phyloP scores from a whole-genome alignment of 2,113 vertebrate species.

The Channa argus region DNA sequence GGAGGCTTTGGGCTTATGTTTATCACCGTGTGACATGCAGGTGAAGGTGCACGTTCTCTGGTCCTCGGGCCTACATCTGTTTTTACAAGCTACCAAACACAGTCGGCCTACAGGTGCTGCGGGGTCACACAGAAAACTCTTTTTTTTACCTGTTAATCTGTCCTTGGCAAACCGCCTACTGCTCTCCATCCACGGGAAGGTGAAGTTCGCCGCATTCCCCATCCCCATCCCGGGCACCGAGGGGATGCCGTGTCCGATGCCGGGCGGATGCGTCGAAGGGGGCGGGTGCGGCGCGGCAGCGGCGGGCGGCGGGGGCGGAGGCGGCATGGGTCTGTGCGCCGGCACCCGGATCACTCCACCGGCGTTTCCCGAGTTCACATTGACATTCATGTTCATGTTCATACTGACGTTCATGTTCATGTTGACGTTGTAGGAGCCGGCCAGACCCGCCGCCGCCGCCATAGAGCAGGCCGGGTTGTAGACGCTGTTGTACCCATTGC shows the following conservation, averaged over 20 bases:
- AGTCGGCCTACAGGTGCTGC: not conserved
- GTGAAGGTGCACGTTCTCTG: not conserved
- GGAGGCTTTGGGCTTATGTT: not conserved
- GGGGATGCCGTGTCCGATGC: constrained; percentile 82
- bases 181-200: constrained; percentile 97
- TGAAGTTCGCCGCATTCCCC: constrained; percentile 84
- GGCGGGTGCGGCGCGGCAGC: constrained; percentile 84
- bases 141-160: constrained; percentile 89
- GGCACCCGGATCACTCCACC: constrained; percentile 90
- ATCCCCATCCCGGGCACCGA: constrained; percentile 81
- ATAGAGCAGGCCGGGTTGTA: constrained; percentile 89
- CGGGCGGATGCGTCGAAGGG: constrained; percentile 81
- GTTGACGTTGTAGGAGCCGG: constrained; percentile 88
- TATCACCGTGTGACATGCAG: not conserved
- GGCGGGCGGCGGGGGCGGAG: constrained; percentile 87
- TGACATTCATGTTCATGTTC: constrained; percentile 89
- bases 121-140: not conserved
- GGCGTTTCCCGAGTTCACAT: constrained; percentile 82
- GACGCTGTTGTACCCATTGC: constrained; percentile 85
- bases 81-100: not conserved
- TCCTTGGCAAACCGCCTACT: constrained; percentile 92
- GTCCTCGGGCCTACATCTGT: not conserved
- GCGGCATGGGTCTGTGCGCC: constrained; percentile 90
- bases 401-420: constrained; percentile 91
- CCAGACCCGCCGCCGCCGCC: constrained; percentile 79